Percentiles rank a stretch among this genome's conserved stretches.
Conservation (phyloP, 2,888 invertebrate genomes). For the Andrena praecox region DNA sequence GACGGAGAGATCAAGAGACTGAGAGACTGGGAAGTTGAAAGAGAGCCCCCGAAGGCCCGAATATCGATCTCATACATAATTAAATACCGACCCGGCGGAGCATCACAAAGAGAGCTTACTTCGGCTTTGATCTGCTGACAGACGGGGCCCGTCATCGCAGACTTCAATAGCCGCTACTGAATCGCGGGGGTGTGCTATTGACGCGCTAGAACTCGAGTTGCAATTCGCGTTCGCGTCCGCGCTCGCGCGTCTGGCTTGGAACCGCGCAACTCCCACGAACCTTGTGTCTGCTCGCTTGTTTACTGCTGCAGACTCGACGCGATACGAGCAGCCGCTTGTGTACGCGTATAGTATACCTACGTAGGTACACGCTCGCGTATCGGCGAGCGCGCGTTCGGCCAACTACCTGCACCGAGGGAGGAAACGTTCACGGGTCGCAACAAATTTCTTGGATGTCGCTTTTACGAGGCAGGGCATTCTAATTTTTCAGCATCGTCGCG, state of each 20-base stretch:
- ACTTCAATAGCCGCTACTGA: constrained; percentile 82
- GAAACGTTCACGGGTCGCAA: constrained; percentile 34
- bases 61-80: constrained; percentile 85
- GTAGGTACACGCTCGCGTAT: no score
- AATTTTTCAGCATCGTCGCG: constrained; percentile 1
- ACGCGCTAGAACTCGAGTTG: constrained; percentile 57
- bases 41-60: constrained; percentile 81
- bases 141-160: constrained; percentile 84
- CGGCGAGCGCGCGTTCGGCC: neutral
- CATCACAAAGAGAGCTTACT: constrained; percentile 84
- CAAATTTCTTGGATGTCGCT: constrained; percentile 39
- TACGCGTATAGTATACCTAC: neutral
- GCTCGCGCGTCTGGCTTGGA: constrained; percentile 30
- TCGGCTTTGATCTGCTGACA: constrained; percentile 84
- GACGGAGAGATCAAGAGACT: constrained; percentile 40
- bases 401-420: constrained; percentile 1
- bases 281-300: constrained; percentile 39
- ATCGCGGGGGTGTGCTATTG: constrained; percentile 78
- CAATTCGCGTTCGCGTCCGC: constrained; percentile 35
- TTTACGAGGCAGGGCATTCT: neutral
- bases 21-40: constrained; percentile 58
- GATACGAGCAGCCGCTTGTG: neutral
- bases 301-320: constrained; percentile 32
- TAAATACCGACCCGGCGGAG: constrained; percentile 83
- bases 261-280: constrained; percentile 11